Conservation (phyloP, 92 coral and sea anemone genomes). For the Bergia sp. region DNA sequence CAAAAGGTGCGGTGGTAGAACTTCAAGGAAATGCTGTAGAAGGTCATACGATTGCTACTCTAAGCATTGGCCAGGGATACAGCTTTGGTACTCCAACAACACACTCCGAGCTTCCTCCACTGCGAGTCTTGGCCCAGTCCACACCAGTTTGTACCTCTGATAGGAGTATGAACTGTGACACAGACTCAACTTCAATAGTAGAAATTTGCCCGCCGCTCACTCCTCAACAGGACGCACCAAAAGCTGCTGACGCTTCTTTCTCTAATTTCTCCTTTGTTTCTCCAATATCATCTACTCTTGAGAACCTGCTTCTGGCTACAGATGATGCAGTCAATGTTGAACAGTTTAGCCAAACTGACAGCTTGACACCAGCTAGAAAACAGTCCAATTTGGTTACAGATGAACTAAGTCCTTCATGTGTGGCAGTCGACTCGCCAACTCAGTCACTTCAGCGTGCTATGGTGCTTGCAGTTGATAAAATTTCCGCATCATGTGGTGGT, state of each 20-base stretch:
- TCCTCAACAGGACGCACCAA: neutral
- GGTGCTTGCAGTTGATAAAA: constrained; percentile 34
- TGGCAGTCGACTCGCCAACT: constrained; percentile 1
- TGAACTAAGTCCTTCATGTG: neutral
- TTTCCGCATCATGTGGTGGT: constrained; percentile 15
- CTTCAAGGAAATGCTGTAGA: neutral
- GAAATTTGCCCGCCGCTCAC: neutral
- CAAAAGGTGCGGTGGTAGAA: neutral
- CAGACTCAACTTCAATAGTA: neutral
- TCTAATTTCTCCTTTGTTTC: constrained; percentile 33
- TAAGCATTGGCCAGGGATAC: neutral
- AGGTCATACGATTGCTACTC: neutral
- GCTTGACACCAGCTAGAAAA: neutral
- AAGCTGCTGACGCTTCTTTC: neutral
- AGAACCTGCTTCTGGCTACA: neutral
- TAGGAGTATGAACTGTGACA: neutral
- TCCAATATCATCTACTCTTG: neutral
- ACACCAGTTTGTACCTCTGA: constrained; percentile 6
- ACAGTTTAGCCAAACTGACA: neutral
- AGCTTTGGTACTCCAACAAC: constrained; percentile 17
- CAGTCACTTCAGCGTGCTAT: constrained; percentile 31
- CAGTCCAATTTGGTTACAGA: neutral
- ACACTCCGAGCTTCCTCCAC: neutral
- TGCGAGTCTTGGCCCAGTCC: constrained; percentile 29
- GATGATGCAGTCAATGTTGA: neutral